These are phyloP conservation scores for Amiota minor DNA, from an alignment of 2,888 invertebrate genomes.

Conservation along the genomic window DNA sequence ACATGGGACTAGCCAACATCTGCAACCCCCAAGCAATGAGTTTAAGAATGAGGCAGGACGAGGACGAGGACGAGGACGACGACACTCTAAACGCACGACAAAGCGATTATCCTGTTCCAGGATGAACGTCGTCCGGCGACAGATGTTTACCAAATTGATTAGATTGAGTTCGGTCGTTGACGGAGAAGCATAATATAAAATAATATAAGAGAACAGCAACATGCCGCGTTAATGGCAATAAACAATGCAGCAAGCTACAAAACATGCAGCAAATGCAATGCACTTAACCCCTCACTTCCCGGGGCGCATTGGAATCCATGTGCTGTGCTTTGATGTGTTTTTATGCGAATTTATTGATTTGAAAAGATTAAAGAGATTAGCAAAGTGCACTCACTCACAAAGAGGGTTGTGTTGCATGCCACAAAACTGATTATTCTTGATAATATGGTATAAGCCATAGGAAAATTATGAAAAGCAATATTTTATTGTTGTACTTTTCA, in stretches of 20 bases:
- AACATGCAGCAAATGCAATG: slow-evolving; percentile 39
- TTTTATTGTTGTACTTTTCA: too few species aligned
- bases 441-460: not conserved
- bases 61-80: not conserved
- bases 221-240: slow-evolving; percentile 40
- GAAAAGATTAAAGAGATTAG: slow-evolving; percentile 52
- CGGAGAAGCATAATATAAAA: not conserved
- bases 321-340: not conserved
- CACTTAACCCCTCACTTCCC: not conserved
- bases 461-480: not conserved
- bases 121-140: slow-evolving; percentile 50
- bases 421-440: not conserved
- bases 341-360: slow-evolving; percentile 51
- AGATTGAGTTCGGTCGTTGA: slow-evolving; percentile 46
- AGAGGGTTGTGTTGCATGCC: not conserved
- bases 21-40: not conserved
- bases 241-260: not conserved
- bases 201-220: not conserved
- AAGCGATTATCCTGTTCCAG: slow-evolving; percentile 47
- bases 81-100: slow-evolving; percentile 45
- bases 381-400: slow-evolving; percentile 17
- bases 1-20: slow-evolving; percentile 58
- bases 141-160: slow-evolving; percentile 66
- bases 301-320: not conserved
- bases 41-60: too few species aligned